phyloP scores from a whole-genome alignment of 2,888 invertebrate genomes.

The Pristionchus fissidentatus region DNA sequence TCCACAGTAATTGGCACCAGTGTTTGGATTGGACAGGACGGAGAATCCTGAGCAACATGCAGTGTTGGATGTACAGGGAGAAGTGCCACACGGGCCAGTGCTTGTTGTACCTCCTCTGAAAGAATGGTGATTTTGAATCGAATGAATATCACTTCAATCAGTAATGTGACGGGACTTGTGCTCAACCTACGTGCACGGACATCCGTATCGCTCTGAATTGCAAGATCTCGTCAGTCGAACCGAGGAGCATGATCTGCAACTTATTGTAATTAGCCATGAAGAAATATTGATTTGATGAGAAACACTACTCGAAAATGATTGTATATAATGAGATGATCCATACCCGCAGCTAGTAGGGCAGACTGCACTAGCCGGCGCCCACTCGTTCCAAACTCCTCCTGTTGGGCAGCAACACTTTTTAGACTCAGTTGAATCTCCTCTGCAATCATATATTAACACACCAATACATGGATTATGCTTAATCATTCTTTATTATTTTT shows the following conservation, averaged over 20 bases:
- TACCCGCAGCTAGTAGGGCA: slow-evolving; percentile 29
- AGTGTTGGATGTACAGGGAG: not conserved
- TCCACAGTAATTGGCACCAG: not conserved
- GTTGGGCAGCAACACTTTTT: slow-evolving; percentile 14
- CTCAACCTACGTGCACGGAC: slow-evolving; percentile 34
- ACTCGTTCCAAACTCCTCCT: slow-evolving; percentile 44
- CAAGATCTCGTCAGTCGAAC: slow-evolving; percentile 24
- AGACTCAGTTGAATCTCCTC: not conserved
- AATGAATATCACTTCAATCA: too few species aligned
- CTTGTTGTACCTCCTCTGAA: not conserved
- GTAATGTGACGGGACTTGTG: too few species aligned
- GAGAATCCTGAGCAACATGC: not conserved
- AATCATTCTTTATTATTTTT: too few species aligned
- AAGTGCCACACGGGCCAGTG: slow-evolving; percentile 18
- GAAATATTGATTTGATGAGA: too few species aligned
- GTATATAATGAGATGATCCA: not conserved
- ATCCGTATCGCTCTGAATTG: not conserved
- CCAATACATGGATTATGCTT: too few species aligned
- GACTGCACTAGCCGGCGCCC: not conserved
- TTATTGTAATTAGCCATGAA: too few species aligned
- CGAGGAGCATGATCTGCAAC: slow-evolving; percentile 4
- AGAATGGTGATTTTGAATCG: too few species aligned
- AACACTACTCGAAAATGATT: not conserved
- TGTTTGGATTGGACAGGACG: not conserved
- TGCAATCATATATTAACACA: not conserved